These are phyloP conservation scores for Sesamia nonagrioides DNA, from an alignment of 1,140 invertebrate species.

Conservation along the genomic window DNA sequence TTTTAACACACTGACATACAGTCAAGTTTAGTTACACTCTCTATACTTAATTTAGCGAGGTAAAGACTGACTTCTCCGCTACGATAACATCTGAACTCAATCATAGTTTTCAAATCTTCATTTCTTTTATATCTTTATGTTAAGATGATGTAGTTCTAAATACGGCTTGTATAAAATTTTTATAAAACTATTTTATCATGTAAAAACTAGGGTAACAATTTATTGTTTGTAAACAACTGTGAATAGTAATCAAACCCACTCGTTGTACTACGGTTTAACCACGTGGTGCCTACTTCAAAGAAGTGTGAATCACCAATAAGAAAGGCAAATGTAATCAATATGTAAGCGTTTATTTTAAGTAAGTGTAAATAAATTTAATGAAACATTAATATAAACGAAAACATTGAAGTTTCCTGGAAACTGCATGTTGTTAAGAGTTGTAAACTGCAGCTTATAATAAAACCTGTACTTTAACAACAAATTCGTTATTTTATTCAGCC, in stretches of 20 bases:
- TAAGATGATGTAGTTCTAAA: constrained; percentile 47
- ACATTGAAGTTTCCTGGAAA: constrained; percentile 81
- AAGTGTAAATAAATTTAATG: constrained; percentile 73
- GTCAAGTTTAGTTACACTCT: constrained; percentile 77
- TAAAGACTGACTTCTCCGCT: constrained; percentile 85
- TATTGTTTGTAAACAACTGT: constrained; percentile 63
- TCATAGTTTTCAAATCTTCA: constrained; percentile 65
- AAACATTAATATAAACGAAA: constrained; percentile 65
- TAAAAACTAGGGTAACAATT: constrained; percentile 62
- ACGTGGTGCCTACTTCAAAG: constrained; percentile 64
- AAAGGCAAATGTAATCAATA: constrained; percentile 59
- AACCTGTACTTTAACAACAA: constrained; percentile 73
- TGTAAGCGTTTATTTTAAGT: constrained; percentile 63
- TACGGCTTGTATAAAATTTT: constrained; percentile 69
- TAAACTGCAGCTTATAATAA: constrained; percentile 82
- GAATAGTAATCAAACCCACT: constrained; percentile 47
- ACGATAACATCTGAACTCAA: constrained; percentile 58
- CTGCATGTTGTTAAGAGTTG: constrained; percentile 81
- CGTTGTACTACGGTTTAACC: constrained; percentile 64
- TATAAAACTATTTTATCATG: constrained; percentile 68
- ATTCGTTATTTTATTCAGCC: constrained; percentile 29
- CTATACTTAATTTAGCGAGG: constrained; percentile 78
- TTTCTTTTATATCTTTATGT: constrained; percentile 58
- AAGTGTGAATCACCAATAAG: constrained; percentile 56
- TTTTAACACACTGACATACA: constrained; percentile 68